Evolutionary conservation across 2,113 vertebrate species (phyloP).

Genomic region (Strigops habroptila): DNA sequence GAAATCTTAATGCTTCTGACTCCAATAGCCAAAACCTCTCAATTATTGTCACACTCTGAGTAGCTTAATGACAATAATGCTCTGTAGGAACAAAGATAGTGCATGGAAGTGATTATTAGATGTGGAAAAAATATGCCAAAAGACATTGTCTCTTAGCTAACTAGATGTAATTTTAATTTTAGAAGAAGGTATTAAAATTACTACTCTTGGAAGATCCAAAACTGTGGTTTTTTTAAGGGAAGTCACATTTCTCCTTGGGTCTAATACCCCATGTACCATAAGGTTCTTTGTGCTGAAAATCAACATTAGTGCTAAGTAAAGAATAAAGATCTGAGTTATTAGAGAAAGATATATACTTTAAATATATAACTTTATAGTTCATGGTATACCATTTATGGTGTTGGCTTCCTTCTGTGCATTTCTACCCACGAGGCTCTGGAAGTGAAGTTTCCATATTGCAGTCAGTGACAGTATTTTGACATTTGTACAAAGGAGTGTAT

Average conservation of each 20-base stretch:
- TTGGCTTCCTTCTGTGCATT: not conserved
- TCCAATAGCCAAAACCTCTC: slow-evolving; percentile 1
- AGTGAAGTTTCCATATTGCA: not conserved
- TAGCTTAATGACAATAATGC: not conserved
- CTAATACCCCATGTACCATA: not conserved
- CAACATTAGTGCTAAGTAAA: not conserved
- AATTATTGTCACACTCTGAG: not conserved
- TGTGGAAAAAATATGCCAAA: not conserved
- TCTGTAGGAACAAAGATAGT: not conserved
- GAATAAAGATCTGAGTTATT: not conserved
- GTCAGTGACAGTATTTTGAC: not conserved
- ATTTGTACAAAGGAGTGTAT: not conserved
- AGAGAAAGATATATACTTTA: not conserved
- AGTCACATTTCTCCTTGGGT: not conserved
- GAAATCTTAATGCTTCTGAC: not conserved
- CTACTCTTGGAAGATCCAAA: not conserved
- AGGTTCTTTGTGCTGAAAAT: not conserved
- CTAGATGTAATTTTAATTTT: not conserved
- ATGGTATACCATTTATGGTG: accelerated
- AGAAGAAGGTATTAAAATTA: not conserved
- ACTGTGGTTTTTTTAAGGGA: not conserved
- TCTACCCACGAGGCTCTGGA: not conserved
- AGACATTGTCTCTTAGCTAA: not conserved
- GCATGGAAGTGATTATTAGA: slow-evolving; percentile 5
- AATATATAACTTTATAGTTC: not conserved